Conservation (phyloP, 2,113 vertebrate species). For the Acanthochromis polyacanthus region DNA sequence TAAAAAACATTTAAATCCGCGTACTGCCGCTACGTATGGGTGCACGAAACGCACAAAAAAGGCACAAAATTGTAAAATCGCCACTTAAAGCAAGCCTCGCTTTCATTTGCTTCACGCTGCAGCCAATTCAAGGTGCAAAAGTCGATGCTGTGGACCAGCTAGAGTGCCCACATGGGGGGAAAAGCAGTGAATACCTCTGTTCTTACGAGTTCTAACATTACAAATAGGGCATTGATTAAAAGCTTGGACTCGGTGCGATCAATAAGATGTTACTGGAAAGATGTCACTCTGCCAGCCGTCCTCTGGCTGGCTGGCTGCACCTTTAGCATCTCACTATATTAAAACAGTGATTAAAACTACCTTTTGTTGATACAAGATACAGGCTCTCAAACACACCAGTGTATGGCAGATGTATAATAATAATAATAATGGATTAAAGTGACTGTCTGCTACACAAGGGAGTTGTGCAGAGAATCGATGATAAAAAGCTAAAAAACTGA, state of each 20-base stretch:
- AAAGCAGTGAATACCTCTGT: neutral
- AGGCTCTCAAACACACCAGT: neutral
- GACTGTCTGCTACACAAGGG: too few species aligned
- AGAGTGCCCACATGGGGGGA: neutral
- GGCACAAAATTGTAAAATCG: neutral
- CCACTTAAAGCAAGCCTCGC: neutral
- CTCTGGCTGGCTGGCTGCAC: neutral
- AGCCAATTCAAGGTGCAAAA: conserved; percentile 13
- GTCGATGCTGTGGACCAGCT: conserved; percentile 32
- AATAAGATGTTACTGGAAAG: conserved; percentile 23
- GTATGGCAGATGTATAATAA: neutral
- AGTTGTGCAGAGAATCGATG: neutral
- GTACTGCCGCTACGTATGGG: neutral
- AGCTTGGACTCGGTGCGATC: conserved; percentile 6
- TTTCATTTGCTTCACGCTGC: neutral
- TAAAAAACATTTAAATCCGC: neutral
- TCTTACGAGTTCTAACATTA: conserved; percentile 9
- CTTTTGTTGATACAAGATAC: neutral
- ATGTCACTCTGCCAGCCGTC: neutral
- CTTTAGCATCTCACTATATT: neutral
- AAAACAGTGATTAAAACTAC: conserved; percentile 11
- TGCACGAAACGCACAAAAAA: too few species aligned
- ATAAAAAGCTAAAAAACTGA: conserved; percentile 1
- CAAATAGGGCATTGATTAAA: conserved; percentile 18
- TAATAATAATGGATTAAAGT: neutral